Conservation (phyloP, 2,797 vertebrate species). For the Ataeniobius toweri region DNA sequence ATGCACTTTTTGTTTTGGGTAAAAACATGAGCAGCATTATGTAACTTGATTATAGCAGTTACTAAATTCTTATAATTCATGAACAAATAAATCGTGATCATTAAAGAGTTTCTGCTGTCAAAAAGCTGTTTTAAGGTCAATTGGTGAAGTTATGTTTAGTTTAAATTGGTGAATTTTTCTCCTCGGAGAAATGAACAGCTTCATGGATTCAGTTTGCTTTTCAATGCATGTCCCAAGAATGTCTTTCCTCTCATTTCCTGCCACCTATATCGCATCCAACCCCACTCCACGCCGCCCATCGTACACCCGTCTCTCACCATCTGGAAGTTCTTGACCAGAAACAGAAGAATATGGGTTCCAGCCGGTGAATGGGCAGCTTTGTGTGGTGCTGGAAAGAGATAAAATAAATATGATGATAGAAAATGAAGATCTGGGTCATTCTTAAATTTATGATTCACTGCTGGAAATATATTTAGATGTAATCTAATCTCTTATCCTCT, state of each 20-base stretch:
- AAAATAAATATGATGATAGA: background rate
- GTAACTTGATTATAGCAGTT: slow-evolving; percentile 13
- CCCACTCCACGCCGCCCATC: background rate
- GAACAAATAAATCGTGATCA: background rate
- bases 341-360: slow-evolving; percentile 55
- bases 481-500: background rate
- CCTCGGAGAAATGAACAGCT: slow-evolving; percentile 33
- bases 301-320: background rate
- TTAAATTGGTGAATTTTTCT: slow-evolving; percentile 20
- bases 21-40: slow-evolving; percentile 37
- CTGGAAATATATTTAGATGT: background rate
- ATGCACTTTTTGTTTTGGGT: slow-evolving; percentile 42
- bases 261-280: slow-evolving; percentile 21
- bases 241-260: slow-evolving; percentile 67
- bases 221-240: slow-evolving; percentile 3
- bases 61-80: background rate
- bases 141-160: background rate
- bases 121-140: background rate
- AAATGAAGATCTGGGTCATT: background rate
- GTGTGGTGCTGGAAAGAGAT: slow-evolving; percentile 49
- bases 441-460: background rate
- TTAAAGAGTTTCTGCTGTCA: background rate
- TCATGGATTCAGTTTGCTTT: slow-evolving; percentile 29
- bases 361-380: slow-evolving; percentile 74
- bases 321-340: slow-evolving; percentile 53